A percentile compares a stretch with the other conserved stretches of the same genome.
Evolutionary conservation across 92 coral and sea anemone species (phyloP).

Genomic region (Epizoanthus illoricatus): DNA sequence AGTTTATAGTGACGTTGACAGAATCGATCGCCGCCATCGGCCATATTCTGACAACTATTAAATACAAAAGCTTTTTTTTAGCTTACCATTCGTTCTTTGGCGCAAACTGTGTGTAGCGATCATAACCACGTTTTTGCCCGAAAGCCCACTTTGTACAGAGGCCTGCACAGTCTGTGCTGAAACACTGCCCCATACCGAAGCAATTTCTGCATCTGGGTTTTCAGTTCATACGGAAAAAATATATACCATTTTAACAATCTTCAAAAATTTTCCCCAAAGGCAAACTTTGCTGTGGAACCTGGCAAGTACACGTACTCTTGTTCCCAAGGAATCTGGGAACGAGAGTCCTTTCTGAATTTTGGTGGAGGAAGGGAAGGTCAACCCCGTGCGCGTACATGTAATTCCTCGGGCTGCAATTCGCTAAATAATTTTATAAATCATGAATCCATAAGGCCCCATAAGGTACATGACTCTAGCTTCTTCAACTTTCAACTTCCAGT

Average conservation of each 20-base stretch:
- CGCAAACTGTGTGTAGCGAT: constrained; percentile 94
- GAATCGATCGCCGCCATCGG: neutral
- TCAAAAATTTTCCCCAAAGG: neutral
- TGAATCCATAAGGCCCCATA: no score
- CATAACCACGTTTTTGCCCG: constrained; percentile 89
- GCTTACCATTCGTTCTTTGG: constrained; percentile 90
- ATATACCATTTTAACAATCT: constrained; percentile 32
- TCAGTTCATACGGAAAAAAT: constrained; percentile 20
- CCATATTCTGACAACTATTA: no score
- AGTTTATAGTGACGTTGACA: neutral
- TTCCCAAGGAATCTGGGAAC: no score
- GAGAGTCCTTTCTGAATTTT: neutral
- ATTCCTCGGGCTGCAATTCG: no score
- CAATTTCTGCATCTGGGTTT: constrained; percentile 44
- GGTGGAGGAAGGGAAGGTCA: neutral
- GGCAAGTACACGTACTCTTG: neutral
- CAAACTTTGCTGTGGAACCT: constrained; percentile 25
- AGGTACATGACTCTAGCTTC: no score
- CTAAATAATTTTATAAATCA: no score
- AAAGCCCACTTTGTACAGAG: constrained; percentile 84
- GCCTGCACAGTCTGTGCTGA: constrained; percentile 94
- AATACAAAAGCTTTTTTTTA: no score
- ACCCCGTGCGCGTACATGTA: neutral
- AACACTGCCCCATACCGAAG: constrained; percentile 94
- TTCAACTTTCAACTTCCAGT: no score